A percentile compares a stretch with the other conserved stretches of the same genome.
These are phyloP conservation scores for Tragelaphus buxtoni DNA, from an alignment of 2,113 vertebrate genomes.

Conservation along the genomic window DNA sequence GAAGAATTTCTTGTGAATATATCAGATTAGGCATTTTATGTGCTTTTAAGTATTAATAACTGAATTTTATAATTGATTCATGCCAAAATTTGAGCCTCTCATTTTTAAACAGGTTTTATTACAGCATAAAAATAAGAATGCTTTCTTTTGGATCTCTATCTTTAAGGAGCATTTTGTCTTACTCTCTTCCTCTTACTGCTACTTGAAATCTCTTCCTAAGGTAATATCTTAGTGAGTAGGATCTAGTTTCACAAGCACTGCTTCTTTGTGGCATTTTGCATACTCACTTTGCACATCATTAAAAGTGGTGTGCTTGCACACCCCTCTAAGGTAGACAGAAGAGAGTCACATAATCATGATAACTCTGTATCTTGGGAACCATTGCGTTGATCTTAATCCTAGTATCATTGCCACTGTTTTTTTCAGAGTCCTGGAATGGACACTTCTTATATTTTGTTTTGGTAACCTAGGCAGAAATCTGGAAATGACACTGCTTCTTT, in stretches of 20 bases:
- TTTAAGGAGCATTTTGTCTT: neutral
- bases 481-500: neutral
- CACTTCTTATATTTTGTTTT: neutral
- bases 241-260: neutral
- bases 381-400: neutral
- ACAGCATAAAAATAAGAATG: conserved; percentile 14
- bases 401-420: neutral
- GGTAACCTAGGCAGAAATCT: neutral
- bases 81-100: conserved; percentile 10
- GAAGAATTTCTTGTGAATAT: conserved; percentile 23
- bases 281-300: neutral
- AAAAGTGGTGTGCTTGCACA: neutral
- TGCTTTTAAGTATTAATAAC: conserved; percentile 25
- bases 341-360: neutral
- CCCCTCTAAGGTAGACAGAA: neutral
- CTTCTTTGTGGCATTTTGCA: neutral
- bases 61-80: neutral
- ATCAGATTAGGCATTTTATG: neutral
- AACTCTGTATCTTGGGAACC: neutral
- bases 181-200: neutral
- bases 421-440: neutral
- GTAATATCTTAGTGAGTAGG: neutral
- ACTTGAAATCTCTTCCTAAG: neutral
- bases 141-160: neutral
- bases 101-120: neutral